A percentile compares a stretch with the other conserved stretches of the same genome.
phyloP scores from a whole-genome alignment of 2,797 vertebrate species.

The Rachycentron canadum region DNA sequence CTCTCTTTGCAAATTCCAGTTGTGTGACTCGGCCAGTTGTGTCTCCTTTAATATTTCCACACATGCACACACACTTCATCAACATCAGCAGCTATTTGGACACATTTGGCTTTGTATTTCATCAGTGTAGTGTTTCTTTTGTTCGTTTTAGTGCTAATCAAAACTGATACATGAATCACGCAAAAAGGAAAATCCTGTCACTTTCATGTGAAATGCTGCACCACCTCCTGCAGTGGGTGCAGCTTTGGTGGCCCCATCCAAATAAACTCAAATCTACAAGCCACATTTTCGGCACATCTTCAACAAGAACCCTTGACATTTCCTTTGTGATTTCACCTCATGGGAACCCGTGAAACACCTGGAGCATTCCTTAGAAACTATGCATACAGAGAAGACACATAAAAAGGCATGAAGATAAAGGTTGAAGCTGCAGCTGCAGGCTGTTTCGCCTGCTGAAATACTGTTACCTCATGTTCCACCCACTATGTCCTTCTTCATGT shows the following conservation, averaged over 20 bases:
- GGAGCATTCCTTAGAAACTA: constrained; percentile 40
- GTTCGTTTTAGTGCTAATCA: constrained; percentile 29
- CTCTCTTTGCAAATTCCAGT: constrained; percentile 69
- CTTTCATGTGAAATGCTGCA: constrained; percentile 13
- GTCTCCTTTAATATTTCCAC: constrained; percentile 71
- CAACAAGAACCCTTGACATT: constrained; percentile 28
- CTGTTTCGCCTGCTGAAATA: constrained; percentile 40
- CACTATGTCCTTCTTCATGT: constrained; percentile 39
- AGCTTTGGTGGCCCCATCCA: constrained; percentile 25
- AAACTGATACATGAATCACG: constrained; percentile 29
- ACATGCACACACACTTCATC: constrained; percentile 6
- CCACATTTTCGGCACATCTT: constrained; percentile 5
- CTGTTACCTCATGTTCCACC: constrained; percentile 34
- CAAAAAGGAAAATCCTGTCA: constrained; percentile 22
- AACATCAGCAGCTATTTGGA: constrained; percentile 34
- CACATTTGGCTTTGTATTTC: constrained; percentile 24
- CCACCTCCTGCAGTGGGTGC: not conserved
- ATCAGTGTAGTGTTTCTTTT: constrained; percentile 22
- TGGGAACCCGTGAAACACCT: constrained; percentile 39
- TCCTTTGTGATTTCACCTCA: constrained; percentile 45
- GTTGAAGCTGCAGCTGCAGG: constrained; percentile 36
- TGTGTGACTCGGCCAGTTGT: constrained; percentile 61
- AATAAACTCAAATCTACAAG: constrained; percentile 10
- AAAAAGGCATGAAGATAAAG: constrained; percentile 15
- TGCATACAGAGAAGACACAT: constrained; percentile 21